Conservation (phyloP, 2,113 vertebrate species). For the Ceyx margarethae region DNA sequence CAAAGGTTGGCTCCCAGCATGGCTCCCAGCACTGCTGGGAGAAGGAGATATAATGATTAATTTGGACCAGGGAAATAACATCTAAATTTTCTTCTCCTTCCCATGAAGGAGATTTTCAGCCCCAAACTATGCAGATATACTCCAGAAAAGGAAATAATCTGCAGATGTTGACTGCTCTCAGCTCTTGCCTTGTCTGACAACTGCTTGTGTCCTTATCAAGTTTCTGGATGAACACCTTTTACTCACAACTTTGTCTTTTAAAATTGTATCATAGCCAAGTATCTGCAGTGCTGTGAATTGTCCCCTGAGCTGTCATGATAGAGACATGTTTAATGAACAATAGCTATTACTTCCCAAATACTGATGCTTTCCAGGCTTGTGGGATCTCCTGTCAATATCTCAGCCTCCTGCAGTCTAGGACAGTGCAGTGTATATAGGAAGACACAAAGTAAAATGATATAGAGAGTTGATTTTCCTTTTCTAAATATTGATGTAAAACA, state of each 20-base stretch:
- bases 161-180: neutral
- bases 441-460: neutral
- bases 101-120: neutral
- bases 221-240: neutral
- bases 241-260: neutral
- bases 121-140: neutral
- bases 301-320: neutral
- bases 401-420: neutral
- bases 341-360: neutral
- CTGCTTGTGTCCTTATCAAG: neutral
- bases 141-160: neutral
- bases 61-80: neutral
- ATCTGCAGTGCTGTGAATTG: neutral
- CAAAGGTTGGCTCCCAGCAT: neutral
- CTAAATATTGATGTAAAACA: neutral
- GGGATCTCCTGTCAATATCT: neutral
- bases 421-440: neutral
- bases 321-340: neutral
- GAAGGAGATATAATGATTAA: neutral
- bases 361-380: neutral
- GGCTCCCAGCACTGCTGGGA: neutral
- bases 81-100: neutral
- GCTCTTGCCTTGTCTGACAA: neutral
- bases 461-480: neutral
- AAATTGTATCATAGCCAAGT: neutral